Evolutionary conservation across 2,797 vertebrate genomes (phyloP).

Genomic region (Clarias fuscus): DNA sequence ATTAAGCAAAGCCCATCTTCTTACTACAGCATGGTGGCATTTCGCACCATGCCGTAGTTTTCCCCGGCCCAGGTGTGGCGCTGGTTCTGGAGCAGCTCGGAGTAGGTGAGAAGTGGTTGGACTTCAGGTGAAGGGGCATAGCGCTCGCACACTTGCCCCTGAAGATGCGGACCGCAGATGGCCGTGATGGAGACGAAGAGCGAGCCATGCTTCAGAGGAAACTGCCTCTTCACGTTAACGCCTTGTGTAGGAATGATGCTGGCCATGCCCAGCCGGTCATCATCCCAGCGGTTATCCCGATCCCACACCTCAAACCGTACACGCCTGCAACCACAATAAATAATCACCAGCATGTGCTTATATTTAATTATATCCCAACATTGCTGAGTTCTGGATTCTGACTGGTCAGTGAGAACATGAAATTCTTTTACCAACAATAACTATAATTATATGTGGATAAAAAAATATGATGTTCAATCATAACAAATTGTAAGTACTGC

Average conservation of each 20-base stretch:
- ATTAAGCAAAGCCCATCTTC: neutral
- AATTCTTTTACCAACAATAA: neutral
- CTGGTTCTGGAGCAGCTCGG: neutral
- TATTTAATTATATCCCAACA: too few relatives aligned
- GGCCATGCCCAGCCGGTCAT: constrained; percentile 67
- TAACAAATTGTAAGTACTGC: neutral
- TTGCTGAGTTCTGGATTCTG: neutral
- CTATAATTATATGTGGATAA: neutral
- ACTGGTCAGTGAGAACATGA: neutral
- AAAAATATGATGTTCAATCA: neutral
- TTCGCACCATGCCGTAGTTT: neutral
- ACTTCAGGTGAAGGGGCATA: constrained; percentile 58
- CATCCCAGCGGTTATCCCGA: constrained; percentile 63
- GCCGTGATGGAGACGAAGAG: constrained; percentile 41
- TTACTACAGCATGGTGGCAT: constrained; percentile 1
- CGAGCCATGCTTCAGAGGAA: constrained; percentile 50
- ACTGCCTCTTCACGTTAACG: neutral
- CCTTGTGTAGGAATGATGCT: neutral
- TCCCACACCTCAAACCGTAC: constrained; percentile 74
- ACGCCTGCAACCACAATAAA: constrained; percentile 24
- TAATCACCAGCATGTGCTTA: too few relatives aligned
- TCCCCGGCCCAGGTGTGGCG: neutral
- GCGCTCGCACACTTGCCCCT: constrained; percentile 60
- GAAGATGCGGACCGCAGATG: constrained; percentile 65
- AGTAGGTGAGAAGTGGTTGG: constrained; percentile 12